Evolutionary conservation across 2,113 vertebrate genomes (phyloP).

Genomic region (Notechis scutatus): DNA sequence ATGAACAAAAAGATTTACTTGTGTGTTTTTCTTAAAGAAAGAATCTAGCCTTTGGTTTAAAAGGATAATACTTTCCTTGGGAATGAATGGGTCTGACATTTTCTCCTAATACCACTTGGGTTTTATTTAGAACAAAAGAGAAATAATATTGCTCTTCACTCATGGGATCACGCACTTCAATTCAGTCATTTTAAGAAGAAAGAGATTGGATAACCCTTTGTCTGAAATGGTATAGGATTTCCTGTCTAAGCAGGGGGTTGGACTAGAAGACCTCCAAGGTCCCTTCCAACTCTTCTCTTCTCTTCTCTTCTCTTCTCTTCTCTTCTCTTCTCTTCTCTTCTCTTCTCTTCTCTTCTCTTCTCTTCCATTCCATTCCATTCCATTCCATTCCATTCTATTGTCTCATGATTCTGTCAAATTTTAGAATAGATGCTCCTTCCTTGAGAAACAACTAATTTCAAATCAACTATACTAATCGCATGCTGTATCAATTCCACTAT

Average conservation of each 20-base stretch:
- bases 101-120: not conserved
- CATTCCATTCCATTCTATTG: too few species aligned
- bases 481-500: not conserved
- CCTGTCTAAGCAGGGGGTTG: too few species aligned
- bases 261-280: too few species aligned
- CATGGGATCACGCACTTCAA: too few species aligned
- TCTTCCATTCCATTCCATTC: too few species aligned
- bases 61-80: not conserved
- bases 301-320: too few species aligned
- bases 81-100: not conserved
- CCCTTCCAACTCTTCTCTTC: too few species aligned
- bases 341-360: accelerated
- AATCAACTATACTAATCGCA: not conserved
- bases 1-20: not conserved
- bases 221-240: too few species aligned
- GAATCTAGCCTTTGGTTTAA: not conserved
- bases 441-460: not conserved
- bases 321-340: too few species aligned
- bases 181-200: not conserved
- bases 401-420: too few species aligned
- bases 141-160: not conserved
- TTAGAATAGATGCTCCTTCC: not conserved
- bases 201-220: not conserved
- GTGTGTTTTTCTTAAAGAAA: not conserved
- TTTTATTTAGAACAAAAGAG: not conserved